Base-by-base conservation (phyloP, 2,888 invertebrate species). In the Leptopilina myrica region DNA sequence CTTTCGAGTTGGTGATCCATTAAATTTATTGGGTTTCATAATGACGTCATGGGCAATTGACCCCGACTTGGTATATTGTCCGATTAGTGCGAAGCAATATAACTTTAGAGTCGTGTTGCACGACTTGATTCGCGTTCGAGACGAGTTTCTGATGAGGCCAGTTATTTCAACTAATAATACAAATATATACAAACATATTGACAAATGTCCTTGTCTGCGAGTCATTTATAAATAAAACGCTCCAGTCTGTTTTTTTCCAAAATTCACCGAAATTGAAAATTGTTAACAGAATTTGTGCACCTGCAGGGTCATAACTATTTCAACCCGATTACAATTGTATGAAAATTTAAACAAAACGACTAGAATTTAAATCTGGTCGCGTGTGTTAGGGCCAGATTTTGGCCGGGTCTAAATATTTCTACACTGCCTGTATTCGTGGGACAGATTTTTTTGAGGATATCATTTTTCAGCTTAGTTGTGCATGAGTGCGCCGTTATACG, bases 1-100 rank as follows among this genome's bases (percentile, higher is more conserved):
- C 76, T 69, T 62, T 33, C 12, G 49, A 65, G 80, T 80, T 78
- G 82, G 53, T 82, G 81, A 82, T 82, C 84, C 82, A 85, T 85
- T 84, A 83, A 81, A 81, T 85, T 86, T 82, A 87, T 85, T 85
- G 84, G 84, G 84, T 86, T 86, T 83, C 83, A 82, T 82, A 80
- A 79, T 88, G 87, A 88, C 87, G 87, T 87, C 87, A 88, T 84
- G 85, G 81, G 81, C 87, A 88, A 84, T 84, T 84, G 84, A 84
- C 80, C 82, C 78, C 79, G 76, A 76, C 53, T 43, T 76, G 49
- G 66, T 73, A 26, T 26, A 78, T 76, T 80, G 80, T 79, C 73
- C 82, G 84, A 83, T 86, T 84, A 85, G 84, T 83, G 81, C 83
- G 80, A 86, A 84, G 84, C 84, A 85, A 85, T 83, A 81, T 83